Conservation (phyloP, 2,113 vertebrate species). For the Heterotilapia buettikoferi region DNA sequence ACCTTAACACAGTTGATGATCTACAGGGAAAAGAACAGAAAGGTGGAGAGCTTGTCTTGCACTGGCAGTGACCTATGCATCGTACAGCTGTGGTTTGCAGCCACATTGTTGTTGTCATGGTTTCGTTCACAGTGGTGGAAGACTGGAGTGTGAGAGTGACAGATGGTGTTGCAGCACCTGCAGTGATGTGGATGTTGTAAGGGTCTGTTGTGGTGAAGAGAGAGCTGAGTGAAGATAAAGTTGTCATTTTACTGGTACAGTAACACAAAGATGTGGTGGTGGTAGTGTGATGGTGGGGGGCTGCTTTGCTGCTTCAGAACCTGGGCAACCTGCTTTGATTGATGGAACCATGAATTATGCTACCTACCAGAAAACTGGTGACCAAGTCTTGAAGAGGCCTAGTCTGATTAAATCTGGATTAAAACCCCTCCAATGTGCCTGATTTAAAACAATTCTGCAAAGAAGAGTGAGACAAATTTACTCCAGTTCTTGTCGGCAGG, state of each 20-base stretch:
- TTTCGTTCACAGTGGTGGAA: background rate
- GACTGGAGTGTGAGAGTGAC: background rate
- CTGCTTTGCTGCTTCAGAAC: background rate
- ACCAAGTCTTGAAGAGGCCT: rapidly evolving
- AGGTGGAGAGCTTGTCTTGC: background rate
- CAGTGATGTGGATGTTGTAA: background rate
- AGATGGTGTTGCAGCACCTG: background rate
- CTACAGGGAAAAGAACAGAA: background rate
- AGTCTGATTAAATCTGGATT: background rate
- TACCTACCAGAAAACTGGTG: background rate
- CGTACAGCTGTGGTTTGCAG: rapidly evolving
- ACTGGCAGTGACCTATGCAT: background rate
- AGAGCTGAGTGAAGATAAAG: background rate
- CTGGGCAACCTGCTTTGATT: background rate
- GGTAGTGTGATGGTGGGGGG: background rate
- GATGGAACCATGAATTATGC: background rate
- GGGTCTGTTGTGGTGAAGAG: background rate
- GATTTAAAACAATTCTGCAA: background rate
- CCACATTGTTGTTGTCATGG: background rate
- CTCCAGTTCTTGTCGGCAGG: background rate
- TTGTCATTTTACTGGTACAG: background rate
- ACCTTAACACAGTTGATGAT: background rate
- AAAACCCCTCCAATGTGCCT: background rate
- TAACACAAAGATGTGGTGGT: background rate
- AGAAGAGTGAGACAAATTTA: background rate